phyloP scores from a whole-genome alignment of 1,140 invertebrate genomes.

The Brachionus manjavacas region DNA sequence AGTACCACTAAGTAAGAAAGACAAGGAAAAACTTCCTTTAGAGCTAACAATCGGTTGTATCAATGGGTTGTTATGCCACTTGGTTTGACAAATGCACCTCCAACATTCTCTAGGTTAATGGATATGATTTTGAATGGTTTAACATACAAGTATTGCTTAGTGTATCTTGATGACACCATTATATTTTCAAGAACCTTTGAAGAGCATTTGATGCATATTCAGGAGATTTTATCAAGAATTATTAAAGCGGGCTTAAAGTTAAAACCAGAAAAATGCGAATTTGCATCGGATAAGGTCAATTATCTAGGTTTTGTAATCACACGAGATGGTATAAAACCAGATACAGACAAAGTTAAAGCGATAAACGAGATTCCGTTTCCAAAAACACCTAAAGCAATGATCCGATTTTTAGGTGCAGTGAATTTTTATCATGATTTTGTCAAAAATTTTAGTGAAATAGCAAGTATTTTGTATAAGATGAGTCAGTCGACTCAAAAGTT shows the following conservation, averaged over 20 bases:
- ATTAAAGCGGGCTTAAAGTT: conserved; percentile 41
- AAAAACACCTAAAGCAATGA: conserved; percentile 50
- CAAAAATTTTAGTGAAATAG: conserved; percentile 45
- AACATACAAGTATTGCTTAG: neutral
- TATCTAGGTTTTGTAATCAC: conserved; percentile 40
- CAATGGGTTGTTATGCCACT: conserved; percentile 53
- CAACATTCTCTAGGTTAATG: conserved; percentile 52
- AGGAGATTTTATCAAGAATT: conserved; percentile 7
- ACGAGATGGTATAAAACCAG: conserved; percentile 40
- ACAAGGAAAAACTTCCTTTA: neutral
- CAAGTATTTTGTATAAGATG: neutral
- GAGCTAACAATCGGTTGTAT: conserved; percentile 40
- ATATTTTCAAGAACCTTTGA: neutral
- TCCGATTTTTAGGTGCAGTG: conserved; percentile 51
- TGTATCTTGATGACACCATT: conserved; percentile 3
- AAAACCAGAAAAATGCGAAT: conserved; percentile 43
- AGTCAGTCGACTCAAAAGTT: neutral
- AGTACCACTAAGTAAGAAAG: neutral
- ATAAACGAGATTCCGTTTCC: conserved; percentile 55
- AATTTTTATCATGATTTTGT: conserved; percentile 56
- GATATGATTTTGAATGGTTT: conserved; percentile 44
- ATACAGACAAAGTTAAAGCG: conserved; percentile 50
- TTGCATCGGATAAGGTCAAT: conserved; percentile 25
- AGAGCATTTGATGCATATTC: neutral
- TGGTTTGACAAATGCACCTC: conserved; percentile 53